phyloP scores from a whole-genome alignment of 2,888 invertebrate species.

The Xestia xanthographa region DNA sequence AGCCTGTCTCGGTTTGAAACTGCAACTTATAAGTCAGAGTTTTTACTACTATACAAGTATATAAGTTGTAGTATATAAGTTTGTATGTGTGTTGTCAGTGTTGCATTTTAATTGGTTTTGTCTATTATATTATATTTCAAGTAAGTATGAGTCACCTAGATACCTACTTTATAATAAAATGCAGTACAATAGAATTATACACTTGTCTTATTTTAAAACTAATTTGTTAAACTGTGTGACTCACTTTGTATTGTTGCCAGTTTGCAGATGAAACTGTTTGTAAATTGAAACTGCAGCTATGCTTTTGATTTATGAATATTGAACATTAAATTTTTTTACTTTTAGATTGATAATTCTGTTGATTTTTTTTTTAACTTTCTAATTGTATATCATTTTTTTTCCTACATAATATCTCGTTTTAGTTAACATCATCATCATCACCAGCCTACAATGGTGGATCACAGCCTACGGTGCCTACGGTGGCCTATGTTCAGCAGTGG shows the following conservation, averaged over 20 bases:
- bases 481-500: no score
- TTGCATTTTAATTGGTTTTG: neutral
- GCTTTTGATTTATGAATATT: neutral
- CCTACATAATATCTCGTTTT: no score
- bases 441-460: no score
- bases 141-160: constrained; percentile 15
- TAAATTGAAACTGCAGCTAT: neutral
- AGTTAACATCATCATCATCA: no score
- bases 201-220: constrained; percentile 24
- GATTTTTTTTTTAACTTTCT: neutral
- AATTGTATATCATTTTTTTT: no score
- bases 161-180: neutral
- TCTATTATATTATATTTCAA: constrained; percentile 8
- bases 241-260: neutral
- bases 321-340: neutral
- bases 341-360: neutral
- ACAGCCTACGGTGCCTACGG: no score
- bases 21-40: neutral
- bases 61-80: no score
- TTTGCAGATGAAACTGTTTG: neutral
- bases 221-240: constrained; percentile 20
- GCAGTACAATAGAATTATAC: constrained; percentile 17
- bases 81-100: neutral
- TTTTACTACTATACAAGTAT: neutral
- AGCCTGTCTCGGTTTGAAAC: neutral